Evolutionary conservation across 2,888 invertebrate species (phyloP).

Genomic region (Matsumyia berberina): DNA sequence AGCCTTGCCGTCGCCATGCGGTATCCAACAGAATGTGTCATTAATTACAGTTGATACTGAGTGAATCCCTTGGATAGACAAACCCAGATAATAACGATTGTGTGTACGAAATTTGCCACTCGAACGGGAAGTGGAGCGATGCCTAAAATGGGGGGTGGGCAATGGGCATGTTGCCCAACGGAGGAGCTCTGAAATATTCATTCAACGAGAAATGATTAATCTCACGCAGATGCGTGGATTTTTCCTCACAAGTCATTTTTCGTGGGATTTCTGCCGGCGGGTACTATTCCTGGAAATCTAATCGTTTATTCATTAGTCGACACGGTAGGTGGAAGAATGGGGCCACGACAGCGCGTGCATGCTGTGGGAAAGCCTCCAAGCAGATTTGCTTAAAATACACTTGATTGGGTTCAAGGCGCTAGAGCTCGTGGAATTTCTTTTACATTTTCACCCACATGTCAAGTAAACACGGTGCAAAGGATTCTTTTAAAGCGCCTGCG

Average conservation of each 20-base stretch:
- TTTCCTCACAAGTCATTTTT: neutral
- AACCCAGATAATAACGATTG: neutral
- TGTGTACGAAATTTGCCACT: neutral
- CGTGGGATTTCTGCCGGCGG: neutral
- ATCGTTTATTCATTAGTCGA: neutral
- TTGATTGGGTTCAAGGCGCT: neutral
- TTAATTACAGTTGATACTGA: constrained; percentile 17
- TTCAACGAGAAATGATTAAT: constrained; percentile 23
- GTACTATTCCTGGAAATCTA: neutral
- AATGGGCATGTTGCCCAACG: neutral
- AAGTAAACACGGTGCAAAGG: too few species aligned
- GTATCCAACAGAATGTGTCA: constrained; percentile 23
- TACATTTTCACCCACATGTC: too few species aligned
- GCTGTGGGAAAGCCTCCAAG: neutral
- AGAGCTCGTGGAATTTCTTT: too few species aligned
- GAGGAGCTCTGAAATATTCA: constrained; percentile 10
- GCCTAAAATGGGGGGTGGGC: neutral
- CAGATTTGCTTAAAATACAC: neutral
- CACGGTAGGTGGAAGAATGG: neutral
- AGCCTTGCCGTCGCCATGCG: neutral
- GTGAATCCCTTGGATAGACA: constrained; percentile 11
- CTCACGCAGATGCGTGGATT: constrained; percentile 3
- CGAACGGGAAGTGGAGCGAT: neutral
- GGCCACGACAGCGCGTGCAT: too few species aligned
- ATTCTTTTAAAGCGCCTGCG: too few species aligned